Conservation (phyloP, 2,888 invertebrate species). For the Smittia aterrima region DNA sequence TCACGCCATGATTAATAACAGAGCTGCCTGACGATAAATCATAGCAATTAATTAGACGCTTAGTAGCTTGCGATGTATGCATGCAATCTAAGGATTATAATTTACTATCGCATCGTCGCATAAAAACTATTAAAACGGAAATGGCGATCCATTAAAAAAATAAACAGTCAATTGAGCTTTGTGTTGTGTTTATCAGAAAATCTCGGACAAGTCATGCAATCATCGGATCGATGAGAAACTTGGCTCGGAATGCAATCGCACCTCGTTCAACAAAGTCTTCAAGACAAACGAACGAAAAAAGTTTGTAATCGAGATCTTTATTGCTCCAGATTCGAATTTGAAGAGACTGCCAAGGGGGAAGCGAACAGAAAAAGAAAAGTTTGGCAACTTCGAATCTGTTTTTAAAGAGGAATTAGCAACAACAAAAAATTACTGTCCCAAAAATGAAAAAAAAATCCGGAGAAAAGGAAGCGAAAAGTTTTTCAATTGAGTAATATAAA, state of each 20-base stretch:
- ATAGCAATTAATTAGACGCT: slow-evolving; percentile 3
- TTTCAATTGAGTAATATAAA: slow-evolving; percentile 13
- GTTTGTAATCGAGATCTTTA: background rate
- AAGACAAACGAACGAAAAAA: too few species aligned
- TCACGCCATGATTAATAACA: slow-evolving; percentile 15
- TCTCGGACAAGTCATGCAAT: too few species aligned
- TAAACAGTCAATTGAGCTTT: background rate
- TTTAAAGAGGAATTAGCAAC: too few species aligned
- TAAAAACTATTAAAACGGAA: slow-evolving; percentile 1
- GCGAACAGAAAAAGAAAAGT: too few species aligned
- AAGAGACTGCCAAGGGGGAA: too few species aligned
- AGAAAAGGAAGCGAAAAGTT: background rate
- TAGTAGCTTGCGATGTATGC: background rate
- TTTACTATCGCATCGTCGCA: background rate
- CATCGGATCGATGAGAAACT: too few species aligned
- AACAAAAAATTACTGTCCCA: background rate
- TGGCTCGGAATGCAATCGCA: too few species aligned
- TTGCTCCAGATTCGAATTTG: background rate
- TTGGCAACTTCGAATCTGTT: background rate
- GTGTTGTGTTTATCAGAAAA: background rate
- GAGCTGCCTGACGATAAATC: background rate
- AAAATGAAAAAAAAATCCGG: background rate
- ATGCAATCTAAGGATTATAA: slow-evolving; percentile 10
- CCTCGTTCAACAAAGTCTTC: too few species aligned
- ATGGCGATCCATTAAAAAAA: background rate